Conservation (phyloP, 2,113 vertebrate species). For the Rhinoptilus africanus region DNA sequence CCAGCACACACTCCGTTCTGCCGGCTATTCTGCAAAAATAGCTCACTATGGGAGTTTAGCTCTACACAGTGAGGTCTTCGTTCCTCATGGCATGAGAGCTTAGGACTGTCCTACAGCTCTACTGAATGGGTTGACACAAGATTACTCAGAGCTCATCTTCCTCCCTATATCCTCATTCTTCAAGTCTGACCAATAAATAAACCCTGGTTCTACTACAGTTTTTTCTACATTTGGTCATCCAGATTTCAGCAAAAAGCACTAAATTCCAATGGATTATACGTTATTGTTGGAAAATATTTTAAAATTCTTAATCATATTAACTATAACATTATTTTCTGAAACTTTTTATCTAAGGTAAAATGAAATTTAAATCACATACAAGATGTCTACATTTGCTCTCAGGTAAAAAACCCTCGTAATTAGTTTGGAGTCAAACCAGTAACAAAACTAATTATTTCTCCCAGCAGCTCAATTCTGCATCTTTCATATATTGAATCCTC, state of each 20-base stretch:
- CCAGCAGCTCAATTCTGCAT: neutral
- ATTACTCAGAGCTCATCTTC: neutral
- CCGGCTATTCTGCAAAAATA: accelerated
- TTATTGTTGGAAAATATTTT: neutral
- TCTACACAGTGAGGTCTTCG: neutral
- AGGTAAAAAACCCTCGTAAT: neutral
- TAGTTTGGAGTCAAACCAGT: neutral
- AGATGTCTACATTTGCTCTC: neutral
- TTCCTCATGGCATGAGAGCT: neutral
- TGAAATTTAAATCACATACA: neutral
- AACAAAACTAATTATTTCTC: neutral
- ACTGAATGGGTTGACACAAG: neutral
- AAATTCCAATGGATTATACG: neutral
- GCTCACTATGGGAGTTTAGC: neutral
- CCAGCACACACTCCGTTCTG: accelerated
- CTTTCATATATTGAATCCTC: neutral
- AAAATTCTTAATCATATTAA: neutral
- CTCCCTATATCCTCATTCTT: neutral
- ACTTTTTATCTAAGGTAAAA: neutral
- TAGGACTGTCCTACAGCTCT: neutral
- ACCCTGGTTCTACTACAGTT: neutral
- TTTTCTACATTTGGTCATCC: neutral
- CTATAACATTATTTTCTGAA: neutral
- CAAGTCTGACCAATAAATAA: neutral
- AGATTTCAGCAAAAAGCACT: neutral